Evolutionary conservation across 30 jellyfish, hydroid and myxozoan species (phyloP).

Genomic region (Hydra vulgaris): DNA sequence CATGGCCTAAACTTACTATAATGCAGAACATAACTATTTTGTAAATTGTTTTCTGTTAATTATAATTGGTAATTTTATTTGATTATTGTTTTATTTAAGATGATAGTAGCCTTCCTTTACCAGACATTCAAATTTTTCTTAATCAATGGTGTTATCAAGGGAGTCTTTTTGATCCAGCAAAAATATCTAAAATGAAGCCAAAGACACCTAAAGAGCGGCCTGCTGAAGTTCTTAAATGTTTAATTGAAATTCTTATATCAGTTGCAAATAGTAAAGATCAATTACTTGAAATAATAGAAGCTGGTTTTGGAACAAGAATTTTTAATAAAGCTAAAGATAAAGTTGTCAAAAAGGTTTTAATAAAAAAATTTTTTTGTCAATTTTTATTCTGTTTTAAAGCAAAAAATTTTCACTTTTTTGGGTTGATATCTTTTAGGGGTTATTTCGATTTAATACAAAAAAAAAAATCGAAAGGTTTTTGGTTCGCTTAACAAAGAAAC

Average conservation of each 20-base stretch:
- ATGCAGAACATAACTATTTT: no score
- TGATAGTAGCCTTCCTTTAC: slow-evolving; percentile 13
- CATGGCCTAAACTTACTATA: no score
- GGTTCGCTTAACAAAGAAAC: slow-evolving; percentile 64
- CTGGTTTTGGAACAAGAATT: slow-evolving; percentile 56
- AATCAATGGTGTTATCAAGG: slow-evolving; percentile 73
- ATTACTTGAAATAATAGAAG: slow-evolving; percentile 63
- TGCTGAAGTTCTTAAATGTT: slow-evolving; percentile 53
- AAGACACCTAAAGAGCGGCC: slow-evolving; percentile 50
- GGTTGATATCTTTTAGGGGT: slow-evolving; percentile 38
- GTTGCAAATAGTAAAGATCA: slow-evolving; percentile 36
- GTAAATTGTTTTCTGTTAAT: no score
- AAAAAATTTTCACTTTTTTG: background rate
- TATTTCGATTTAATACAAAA: slow-evolving; percentile 65
- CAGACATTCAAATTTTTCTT: slow-evolving; percentile 43
- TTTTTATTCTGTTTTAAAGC: background rate
- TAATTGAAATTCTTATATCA: slow-evolving; percentile 45
- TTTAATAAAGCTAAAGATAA: slow-evolving; percentile 64
- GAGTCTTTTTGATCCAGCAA: slow-evolving; percentile 51
- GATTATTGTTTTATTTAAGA: background rate
- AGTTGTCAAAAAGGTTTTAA: slow-evolving; percentile 63
- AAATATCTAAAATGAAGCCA: slow-evolving; percentile 38
- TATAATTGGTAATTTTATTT: no score
- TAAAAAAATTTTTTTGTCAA: background rate
- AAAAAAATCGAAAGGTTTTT: slow-evolving; percentile 52